Percentiles rank a stretch among this genome's conserved stretches.
Evolutionary conservation across 2,113 vertebrate genomes (phyloP).

Genomic region (Atherinomorus stipes): DNA sequence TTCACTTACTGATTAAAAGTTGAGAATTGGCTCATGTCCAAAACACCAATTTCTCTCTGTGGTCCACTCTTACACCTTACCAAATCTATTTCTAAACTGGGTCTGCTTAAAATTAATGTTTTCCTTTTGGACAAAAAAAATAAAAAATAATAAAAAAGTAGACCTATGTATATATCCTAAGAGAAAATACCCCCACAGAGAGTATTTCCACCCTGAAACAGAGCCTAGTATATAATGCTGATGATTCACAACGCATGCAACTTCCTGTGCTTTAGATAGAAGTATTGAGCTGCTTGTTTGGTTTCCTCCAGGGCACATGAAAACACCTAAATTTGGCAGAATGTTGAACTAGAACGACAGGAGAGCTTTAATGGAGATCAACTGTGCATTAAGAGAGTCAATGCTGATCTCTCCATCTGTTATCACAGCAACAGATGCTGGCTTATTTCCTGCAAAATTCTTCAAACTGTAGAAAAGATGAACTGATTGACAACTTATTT

Average conservation of each 20-base stretch:
- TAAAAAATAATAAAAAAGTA: no score
- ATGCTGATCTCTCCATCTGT: conserved; percentile 2
- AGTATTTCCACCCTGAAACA: conserved; percentile 10
- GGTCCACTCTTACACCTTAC: background rate
- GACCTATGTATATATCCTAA: no score
- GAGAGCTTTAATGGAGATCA: conserved; percentile 18
- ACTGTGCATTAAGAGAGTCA: conserved; percentile 1
- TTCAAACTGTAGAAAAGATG: background rate
- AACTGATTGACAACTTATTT: background rate
- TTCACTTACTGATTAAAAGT: background rate
- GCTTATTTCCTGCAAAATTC: background rate
- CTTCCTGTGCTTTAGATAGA: conserved; percentile 9
- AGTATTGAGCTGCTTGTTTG: conserved; percentile 24
- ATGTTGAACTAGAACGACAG: background rate
- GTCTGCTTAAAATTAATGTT: conserved; percentile 15
- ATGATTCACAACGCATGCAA: conserved; percentile 13
- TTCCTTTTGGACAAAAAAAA: no score
- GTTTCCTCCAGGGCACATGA: background rate
- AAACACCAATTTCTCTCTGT: background rate
- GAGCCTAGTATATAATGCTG: conserved; percentile 10
- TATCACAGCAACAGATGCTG: background rate
- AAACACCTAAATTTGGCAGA: conserved; percentile 10
- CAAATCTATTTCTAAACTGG: conserved; percentile 10
- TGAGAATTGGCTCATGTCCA: background rate
- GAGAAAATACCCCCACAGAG: background rate